Base-by-base conservation (phyloP, 2,797 vertebrate species). In the Botia almorhae region DNA sequence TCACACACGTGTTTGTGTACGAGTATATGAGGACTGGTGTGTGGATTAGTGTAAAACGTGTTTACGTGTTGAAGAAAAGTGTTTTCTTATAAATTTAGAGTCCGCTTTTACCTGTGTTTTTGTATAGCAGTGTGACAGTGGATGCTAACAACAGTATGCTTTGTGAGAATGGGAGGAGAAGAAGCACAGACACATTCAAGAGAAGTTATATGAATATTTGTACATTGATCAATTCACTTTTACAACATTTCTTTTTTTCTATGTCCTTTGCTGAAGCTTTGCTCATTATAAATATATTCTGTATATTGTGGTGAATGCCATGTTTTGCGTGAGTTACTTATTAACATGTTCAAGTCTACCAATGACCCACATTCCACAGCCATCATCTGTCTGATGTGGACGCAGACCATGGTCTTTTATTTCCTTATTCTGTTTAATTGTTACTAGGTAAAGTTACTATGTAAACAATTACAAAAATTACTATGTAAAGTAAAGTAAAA, bases 1-100 rank as follows among this genome's bases (percentile, higher is more conserved):
- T 73, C 23, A 58, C 70, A 74, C 71, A 68, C 46, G 63, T 79
- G 70, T 74, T 77, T 74, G 16, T 78, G 63, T 81, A 50, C 19
- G 51, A 71, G 55, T 80, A 43, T 58, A 64, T 72, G 78, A 75
- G 67, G 43, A 63, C 61, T 73, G 33, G 56, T 55, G 67, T 26
- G 78, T 61, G 75, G 82, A 67, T 51, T 26, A 55, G 74, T 69
- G 29, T 50, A 33, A 48, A 46, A 50, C 16, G 16, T 13, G 68
- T 69, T 78, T 69, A 50, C 43, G 19, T 56, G 50, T 26, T 39
- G 63, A 55, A 14, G 51, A 17, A 8, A 13, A 46, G 67, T 46
- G 58, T 48, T 7, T 63, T 53, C 7, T 67, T 23, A 19, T 76
- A 8, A 76, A 43, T 67, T 56, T 10, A 43, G 23, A 68, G 50